Base-by-base conservation (phyloP, 2,888 invertebrate genomes). In the Cosmorhoe ocellata region DNA sequence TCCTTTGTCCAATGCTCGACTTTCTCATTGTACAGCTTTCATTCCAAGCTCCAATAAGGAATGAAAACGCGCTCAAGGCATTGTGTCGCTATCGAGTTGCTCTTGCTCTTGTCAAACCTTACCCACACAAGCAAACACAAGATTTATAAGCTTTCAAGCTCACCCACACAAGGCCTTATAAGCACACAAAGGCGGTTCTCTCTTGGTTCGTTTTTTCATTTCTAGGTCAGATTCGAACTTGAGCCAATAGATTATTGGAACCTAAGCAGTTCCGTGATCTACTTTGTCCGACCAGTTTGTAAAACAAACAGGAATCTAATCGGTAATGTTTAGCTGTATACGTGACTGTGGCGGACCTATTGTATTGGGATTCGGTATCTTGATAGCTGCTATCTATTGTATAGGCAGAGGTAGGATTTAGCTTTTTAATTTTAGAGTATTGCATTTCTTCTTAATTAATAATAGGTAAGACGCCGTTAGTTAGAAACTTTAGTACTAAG, bases 121-220 rank as follows among this genome's bases (percentile, higher is more conserved):
- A 66, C 74, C 61, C 72, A 74, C 82, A 74, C 78, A 69, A 67
- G 64, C 67, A 51, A 56, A 61, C 63, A 61, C 61, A 69, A 76
- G 82, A 84, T 85, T 85, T 84, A 84, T 83, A 81, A 79, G 79
- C 83, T 81, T 81, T 80, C 74, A 75, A 81, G 72, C 76, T 74
- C 74, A 81, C 81, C 60, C 79, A 77, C 79, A 81, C 79, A 72
- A 12, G 18, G 18, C 24, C 32, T 31, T 67, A 69, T 74, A 61
- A 53, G 38, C 62, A 63, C 66, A 71, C 70, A 67, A 71, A 68
- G 63, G 65, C 71, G 57, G 63, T 69, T 68, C 70, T 71, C 70
- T 68, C 70, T 71, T 70, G 61, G 71, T 56, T 64, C 64, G 73
- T 79, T 82, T 84, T 82, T 86, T 83, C 65, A 73, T 79, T 85